phyloP scores from a whole-genome alignment of 2,797 vertebrate genomes.

The Lacerta bilineata region DNA sequence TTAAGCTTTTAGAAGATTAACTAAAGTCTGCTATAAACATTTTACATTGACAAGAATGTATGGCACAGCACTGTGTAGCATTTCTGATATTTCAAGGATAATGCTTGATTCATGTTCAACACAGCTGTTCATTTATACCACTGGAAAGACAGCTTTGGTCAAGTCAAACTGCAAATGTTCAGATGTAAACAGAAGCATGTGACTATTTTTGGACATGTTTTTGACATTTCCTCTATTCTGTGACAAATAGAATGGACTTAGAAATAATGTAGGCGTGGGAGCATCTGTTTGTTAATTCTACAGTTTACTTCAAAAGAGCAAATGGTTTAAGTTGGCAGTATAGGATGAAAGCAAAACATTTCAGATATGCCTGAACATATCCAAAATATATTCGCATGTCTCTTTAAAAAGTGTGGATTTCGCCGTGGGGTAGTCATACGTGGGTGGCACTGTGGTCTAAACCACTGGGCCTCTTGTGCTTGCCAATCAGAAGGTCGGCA shows the following conservation, averaged over 20 bases:
- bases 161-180: slow-evolving; percentile 69
- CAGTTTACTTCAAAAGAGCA: not conserved
- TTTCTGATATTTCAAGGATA: slow-evolving; percentile 71
- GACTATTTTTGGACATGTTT: slow-evolving; percentile 55
- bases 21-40: slow-evolving; percentile 62
- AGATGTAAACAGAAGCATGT: slow-evolving; percentile 63
- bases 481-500: too few relatives aligned
- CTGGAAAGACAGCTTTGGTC: slow-evolving; percentile 66
- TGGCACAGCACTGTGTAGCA: slow-evolving; percentile 41
- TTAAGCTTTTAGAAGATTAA: slow-evolving; percentile 51
- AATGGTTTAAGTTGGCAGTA: not conserved
- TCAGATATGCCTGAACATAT: not conserved
- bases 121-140: slow-evolving; percentile 74
- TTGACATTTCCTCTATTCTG: not conserved
- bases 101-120: slow-evolving; percentile 69
- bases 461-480: too few relatives aligned
- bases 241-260: slow-evolving; percentile 31
- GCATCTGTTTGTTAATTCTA: slow-evolving; percentile 18
- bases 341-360: not conserved
- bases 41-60: slow-evolving; percentile 59
- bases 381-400: not conserved
- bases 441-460: too few relatives aligned
- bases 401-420: not conserved
- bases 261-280: not conserved
- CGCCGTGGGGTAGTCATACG: too few relatives aligned